Evolutionary conservation across 2,797 vertebrate genomes (phyloP).

Genomic region (Dicrostonyx torquatus): DNA sequence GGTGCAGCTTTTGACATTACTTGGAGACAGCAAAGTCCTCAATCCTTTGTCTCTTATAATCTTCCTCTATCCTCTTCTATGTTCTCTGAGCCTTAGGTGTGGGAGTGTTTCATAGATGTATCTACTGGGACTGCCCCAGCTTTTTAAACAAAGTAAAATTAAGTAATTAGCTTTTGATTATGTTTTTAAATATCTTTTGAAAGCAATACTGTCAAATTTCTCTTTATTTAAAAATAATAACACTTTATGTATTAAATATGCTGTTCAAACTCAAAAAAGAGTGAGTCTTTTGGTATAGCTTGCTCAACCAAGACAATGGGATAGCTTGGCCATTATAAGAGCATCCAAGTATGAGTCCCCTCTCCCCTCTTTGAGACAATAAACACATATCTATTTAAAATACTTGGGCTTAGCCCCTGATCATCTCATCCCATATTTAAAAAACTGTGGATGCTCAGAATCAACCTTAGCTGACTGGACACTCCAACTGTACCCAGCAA

Average conservation of each 20-base stretch:
- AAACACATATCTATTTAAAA: background rate
- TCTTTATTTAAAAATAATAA: background rate
- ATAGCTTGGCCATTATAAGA: background rate
- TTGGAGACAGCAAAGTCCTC: background rate
- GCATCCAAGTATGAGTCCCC: too few relatives aligned
- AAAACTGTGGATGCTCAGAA: background rate
- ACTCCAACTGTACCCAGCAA: background rate
- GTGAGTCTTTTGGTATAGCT: background rate
- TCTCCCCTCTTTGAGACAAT: background rate
- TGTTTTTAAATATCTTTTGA: slow-evolving; percentile 11
- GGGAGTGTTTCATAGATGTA: background rate
- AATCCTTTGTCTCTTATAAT: background rate
- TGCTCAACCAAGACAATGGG: background rate
- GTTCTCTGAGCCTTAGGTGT: background rate
- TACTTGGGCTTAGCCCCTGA: background rate
- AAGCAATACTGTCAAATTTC: background rate
- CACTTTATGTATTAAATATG: background rate
- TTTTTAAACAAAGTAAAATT: slow-evolving; percentile 34
- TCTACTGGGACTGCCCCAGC: background rate
- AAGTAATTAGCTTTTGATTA: background rate
- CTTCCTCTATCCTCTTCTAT: background rate
- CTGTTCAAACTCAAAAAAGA: background rate
- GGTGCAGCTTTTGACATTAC: background rate
- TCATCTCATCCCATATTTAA: background rate
- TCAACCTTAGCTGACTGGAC: background rate